Base-by-base conservation (phyloP, 2,797 vertebrate genomes). In the Scolopax rusticola region DNA sequence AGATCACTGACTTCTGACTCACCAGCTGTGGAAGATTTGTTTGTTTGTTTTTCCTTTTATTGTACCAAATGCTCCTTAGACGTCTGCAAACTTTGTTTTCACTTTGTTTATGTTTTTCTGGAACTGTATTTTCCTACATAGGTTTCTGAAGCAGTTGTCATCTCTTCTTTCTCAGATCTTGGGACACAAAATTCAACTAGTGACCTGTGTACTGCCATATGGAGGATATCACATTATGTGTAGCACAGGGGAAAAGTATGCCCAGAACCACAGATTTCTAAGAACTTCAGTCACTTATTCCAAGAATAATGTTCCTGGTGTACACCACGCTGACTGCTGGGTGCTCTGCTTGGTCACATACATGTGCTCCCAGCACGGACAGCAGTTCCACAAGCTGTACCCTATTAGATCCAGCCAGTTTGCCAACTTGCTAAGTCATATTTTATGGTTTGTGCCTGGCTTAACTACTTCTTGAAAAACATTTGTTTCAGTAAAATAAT, bases 231-330 rank as follows among this genome's bases (percentile, higher is more conserved):
- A 94, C 17, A 47, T 87, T 89, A 79, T 92, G 76, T 88, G 43
- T 57, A 96, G 47, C 75, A 81, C 77, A 81, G 78, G 36, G 16
- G 48, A 45, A 84, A 93, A 95, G 93, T 51, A 69, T 89, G 78
- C 36, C 87, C 43, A 88, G 84, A 96, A 88, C 50, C 84, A 87
- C 61, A 77, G 93, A 89, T 91, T 97, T 97, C 95, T 92, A 97
- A 96, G 94, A 97, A 95, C 64, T 63, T 93, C 30, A 32, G 16
- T 81, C 79, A 83, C 38, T 91, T 93, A 78, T 96, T 97, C 97
- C 94, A 95, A 69, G 96, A 97, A 96, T 75, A 85, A 45, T 81
- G 87, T 93, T 89, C 90, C 61, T 92, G 59, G 54, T 68, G 74
- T 77, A 90, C 77, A 57, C 65, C 56, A 65, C 45, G 23, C 54